These are phyloP conservation scores for Motacilla tschutschensis DNA, from an alignment of 2,113 vertebrate species.

Conservation along the genomic window DNA sequence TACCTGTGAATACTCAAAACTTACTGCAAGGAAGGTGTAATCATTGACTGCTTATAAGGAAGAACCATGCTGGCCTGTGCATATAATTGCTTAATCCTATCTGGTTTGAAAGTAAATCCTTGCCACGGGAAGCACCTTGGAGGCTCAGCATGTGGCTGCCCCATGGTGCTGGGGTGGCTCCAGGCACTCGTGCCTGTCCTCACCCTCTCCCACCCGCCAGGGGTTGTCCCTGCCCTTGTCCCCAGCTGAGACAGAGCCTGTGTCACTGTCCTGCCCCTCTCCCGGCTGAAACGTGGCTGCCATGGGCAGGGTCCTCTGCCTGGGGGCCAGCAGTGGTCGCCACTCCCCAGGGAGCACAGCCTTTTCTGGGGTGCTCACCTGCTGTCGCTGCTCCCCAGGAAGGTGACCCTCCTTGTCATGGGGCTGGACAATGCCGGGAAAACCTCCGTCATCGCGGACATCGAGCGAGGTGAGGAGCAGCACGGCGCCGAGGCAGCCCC, in stretches of 20 bases:
- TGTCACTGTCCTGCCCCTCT: neutral
- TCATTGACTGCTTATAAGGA: neutral
- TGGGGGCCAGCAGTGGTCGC: neutral
- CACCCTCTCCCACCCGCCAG: accelerated
- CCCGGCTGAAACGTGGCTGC: accelerated
- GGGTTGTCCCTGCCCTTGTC: neutral
- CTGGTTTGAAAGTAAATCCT: neutral
- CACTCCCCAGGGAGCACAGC: neutral
- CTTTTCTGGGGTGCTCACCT: neutral
- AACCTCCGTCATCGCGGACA: constrained; percentile 78
- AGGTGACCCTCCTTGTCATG: constrained; percentile 81
- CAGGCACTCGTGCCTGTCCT: neutral
- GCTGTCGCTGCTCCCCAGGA: constrained; percentile 62
- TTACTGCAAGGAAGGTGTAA: neutral
- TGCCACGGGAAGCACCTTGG: accelerated
- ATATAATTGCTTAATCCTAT: neutral
- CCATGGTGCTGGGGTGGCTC: accelerated
- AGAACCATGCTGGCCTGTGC: neutral
- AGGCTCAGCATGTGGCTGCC: neutral
- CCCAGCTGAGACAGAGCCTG: neutral
- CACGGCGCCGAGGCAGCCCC: accelerated
- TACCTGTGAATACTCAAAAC: neutral
- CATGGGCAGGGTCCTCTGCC: accelerated
- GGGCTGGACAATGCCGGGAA: constrained; percentile 90
- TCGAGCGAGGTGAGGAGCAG: constrained; percentile 79